These are phyloP conservation scores for Grus americana DNA, from an alignment of 2,113 vertebrate genomes.

Conservation along the genomic window DNA sequence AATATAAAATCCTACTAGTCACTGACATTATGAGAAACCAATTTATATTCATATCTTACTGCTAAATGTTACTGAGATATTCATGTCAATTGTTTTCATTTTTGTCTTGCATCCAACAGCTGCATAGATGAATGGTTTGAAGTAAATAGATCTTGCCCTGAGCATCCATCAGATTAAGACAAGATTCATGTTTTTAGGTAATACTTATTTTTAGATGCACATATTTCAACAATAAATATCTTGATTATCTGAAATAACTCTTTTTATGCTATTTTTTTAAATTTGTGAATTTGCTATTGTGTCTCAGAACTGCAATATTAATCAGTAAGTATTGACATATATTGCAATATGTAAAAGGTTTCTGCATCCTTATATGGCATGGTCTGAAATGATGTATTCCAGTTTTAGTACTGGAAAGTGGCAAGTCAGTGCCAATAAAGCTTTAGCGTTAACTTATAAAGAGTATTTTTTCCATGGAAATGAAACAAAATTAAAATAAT, in stretches of 20 bases:
- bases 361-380: neutral
- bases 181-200: constrained; percentile 75
- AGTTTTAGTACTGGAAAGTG: neutral
- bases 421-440: neutral
- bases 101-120: constrained; percentile 72
- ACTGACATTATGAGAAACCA: neutral
- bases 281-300: neutral
- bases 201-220: neutral
- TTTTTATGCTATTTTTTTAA: neutral
- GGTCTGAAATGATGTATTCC: neutral
- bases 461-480: neutral
- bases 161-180: constrained; percentile 93
- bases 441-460: neutral
- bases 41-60: neutral
- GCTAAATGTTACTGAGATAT: neutral
- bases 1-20: neutral
- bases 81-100: constrained; percentile 1
- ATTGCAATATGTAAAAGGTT: neutral
- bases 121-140: constrained; percentile 98
- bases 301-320: neutral
- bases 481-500: neutral
- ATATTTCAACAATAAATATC: neutral
- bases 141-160: constrained; percentile 96
- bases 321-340: neutral
- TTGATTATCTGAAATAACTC: neutral